Evolutionary conservation across 2,113 vertebrate genomes (phyloP), one percentile per base, ranked within the genome.

Genomic region (Fukomys damarensis): DNA sequence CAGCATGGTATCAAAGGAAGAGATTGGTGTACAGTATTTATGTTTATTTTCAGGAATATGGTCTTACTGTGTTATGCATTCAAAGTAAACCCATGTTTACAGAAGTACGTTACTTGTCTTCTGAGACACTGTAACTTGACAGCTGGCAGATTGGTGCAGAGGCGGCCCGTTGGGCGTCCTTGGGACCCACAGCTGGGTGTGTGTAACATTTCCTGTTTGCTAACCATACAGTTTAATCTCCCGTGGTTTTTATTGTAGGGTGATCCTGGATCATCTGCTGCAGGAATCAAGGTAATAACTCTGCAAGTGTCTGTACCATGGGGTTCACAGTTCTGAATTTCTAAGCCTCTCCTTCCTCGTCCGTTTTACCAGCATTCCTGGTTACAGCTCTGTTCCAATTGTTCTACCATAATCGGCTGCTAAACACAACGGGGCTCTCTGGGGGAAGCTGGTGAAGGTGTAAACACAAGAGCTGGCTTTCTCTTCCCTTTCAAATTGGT

Each of bases 191-290:
- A 7, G 17, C 46, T 70, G 22, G 20, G 66, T 66, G 68, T 93
- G 93, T 95, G 24, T 70, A 88, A 14, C 68, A 61, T 88, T 98
- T 92, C 70, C 17, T 97, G 1, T 52, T 83, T 52, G 24, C 88
- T 38, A 26, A 61, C 38, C 80, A 81, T 61, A 84, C 93, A 89
- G 13, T 66, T 32, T 98, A 90, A 98, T 95, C 81, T 98, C 95
- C 97, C 97, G n/a, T 97, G 97, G 43, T 81, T 98, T 98, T 98
- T 89, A 20, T 97, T 91, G 94, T 94, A 99, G 99, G 99, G 99
- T 96, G 99, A 99, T 89, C 98, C 99, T 9, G 99, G 99, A 86
- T 99, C 99, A 2, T 99, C 99, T 96, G 99, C 99, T n/a, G 99
- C 99, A 84, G 99, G 99, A 97, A 99, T 99, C 97, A 99, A 99